Evolutionary conservation across 2,888 invertebrate genomes (phyloP).

Genomic region (Drosophila paranaensis): DNA sequence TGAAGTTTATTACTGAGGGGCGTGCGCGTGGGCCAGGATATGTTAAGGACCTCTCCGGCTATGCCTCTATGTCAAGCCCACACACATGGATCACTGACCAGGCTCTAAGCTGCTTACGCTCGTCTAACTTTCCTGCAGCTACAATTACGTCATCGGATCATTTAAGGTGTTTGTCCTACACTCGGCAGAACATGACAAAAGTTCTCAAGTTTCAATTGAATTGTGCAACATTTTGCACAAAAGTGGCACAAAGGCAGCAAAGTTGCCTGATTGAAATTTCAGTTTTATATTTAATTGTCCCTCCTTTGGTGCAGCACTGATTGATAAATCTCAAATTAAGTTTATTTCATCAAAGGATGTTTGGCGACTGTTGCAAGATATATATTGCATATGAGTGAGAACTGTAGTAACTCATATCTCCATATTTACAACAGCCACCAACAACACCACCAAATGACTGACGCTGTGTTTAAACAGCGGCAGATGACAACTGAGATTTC

Average conservation of each 20-base stretch:
- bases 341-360: background rate
- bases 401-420: background rate
- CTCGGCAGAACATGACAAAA: slow-evolving; percentile 50
- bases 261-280: slow-evolving; percentile 46
- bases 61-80: slow-evolving; percentile 10
- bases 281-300: slow-evolving; percentile 64
- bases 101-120: slow-evolving; percentile 1
- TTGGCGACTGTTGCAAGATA: background rate
- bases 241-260: slow-evolving; percentile 45
- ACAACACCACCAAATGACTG: slow-evolving; percentile 1
- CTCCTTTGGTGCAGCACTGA: slow-evolving; percentile 24
- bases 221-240: slow-evolving; percentile 41
- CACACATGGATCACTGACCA: slow-evolving; percentile 57
- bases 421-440: background rate
- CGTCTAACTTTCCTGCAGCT: slow-evolving; percentile 48
- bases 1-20: slow-evolving; percentile 71
- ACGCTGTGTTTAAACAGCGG: background rate
- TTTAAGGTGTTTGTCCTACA: slow-evolving; percentile 53
- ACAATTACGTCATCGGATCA: slow-evolving; percentile 45
- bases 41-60: slow-evolving; percentile 23
- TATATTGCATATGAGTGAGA: background rate
- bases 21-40: slow-evolving; percentile 48
- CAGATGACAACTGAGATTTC: slow-evolving; percentile 16
- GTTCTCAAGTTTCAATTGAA: slow-evolving; percentile 38
- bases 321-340: slow-evolving; percentile 11